Evolutionary conservation across 2,797 vertebrate genomes (phyloP).

Genomic region (Sciurus carolinensis): DNA sequence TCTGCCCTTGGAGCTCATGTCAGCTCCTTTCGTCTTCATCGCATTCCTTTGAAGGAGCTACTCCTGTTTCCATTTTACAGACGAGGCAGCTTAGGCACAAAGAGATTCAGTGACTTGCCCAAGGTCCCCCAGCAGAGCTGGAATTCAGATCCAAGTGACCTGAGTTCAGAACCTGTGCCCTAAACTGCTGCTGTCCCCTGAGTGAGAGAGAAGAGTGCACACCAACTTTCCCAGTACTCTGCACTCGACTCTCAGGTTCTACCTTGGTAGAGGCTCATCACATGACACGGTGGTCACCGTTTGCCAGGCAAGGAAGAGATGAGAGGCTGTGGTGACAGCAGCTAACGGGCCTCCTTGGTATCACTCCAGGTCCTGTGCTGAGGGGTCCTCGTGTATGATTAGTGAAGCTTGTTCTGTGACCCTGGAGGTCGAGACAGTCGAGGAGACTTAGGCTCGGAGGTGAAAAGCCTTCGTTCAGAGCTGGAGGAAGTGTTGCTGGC

Average conservation of each 20-base stretch:
- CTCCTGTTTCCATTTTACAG: not conserved
- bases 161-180: not conserved
- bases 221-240: not conserved
- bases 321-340: not conserved
- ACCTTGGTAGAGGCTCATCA: not conserved
- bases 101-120: not conserved
- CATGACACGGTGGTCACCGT: not conserved
- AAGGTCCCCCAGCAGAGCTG: not conserved
- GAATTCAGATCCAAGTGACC: not conserved
- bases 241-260: not conserved
- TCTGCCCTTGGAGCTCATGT: not conserved
- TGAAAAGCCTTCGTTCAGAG: not conserved
- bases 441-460: not conserved
- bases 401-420: not conserved
- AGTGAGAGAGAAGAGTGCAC: not conserved
- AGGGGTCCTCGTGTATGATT: accelerated
- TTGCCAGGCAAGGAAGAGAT: not conserved
- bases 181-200: accelerated
- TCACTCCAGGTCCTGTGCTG: not conserved
- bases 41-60: not conserved
- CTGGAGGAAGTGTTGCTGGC: not conserved
- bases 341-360: accelerated
- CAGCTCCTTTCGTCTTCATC: not conserved
- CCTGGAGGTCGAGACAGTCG: not conserved
- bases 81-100: not conserved